Evolutionary conservation across 92 coral and sea anemone species (phyloP).

Genomic region (Micromussa lordhowensis): DNA sequence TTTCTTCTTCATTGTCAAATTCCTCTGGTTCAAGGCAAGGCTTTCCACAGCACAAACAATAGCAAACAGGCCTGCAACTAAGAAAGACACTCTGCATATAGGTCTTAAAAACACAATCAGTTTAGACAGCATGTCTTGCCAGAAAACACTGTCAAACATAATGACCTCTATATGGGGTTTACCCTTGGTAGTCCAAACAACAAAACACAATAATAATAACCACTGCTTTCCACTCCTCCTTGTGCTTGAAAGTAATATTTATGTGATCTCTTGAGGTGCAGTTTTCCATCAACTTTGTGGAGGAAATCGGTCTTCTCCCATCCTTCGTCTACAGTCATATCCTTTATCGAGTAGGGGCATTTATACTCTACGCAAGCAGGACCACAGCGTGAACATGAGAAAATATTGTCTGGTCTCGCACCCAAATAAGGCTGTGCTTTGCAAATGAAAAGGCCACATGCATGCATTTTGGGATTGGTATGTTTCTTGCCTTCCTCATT

Average conservation of each 20-base stretch:
- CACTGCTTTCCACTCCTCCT: slow-evolving; percentile 52
- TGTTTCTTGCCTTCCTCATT: slow-evolving; percentile 13
- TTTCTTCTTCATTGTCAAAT: slow-evolving; percentile 47
- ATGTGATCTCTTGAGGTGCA: slow-evolving; percentile 30
- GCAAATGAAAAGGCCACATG: slow-evolving; percentile 33
- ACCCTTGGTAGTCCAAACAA: slow-evolving; percentile 35
- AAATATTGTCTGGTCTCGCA: slow-evolving; percentile 53
- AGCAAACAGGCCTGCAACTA: slow-evolving; percentile 24
- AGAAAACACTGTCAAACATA: slow-evolving; percentile 29
- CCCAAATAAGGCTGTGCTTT: slow-evolving; percentile 36
- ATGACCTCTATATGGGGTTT: slow-evolving; percentile 19
- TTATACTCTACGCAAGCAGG: slow-evolving; percentile 30
- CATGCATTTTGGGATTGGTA: slow-evolving; percentile 20
- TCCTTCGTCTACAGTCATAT: slow-evolving; percentile 14
- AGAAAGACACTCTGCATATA: slow-evolving; percentile 42
- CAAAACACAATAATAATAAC: slow-evolving; percentile 35
- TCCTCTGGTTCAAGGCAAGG: slow-evolving; percentile 59
- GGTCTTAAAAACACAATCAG: slow-evolving; percentile 35
- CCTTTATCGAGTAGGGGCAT: slow-evolving; percentile 47
- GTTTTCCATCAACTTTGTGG: slow-evolving; percentile 23
- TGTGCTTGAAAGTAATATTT: slow-evolving; percentile 47
- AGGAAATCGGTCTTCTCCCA: slow-evolving; percentile 46
- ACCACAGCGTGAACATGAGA: slow-evolving; percentile 48
- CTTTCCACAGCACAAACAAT: slow-evolving; percentile 37
- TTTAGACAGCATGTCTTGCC: slow-evolving; percentile 28